phyloP scores from a whole-genome alignment of 2,113 vertebrate species.

The Pachyramphus minor region DNA sequence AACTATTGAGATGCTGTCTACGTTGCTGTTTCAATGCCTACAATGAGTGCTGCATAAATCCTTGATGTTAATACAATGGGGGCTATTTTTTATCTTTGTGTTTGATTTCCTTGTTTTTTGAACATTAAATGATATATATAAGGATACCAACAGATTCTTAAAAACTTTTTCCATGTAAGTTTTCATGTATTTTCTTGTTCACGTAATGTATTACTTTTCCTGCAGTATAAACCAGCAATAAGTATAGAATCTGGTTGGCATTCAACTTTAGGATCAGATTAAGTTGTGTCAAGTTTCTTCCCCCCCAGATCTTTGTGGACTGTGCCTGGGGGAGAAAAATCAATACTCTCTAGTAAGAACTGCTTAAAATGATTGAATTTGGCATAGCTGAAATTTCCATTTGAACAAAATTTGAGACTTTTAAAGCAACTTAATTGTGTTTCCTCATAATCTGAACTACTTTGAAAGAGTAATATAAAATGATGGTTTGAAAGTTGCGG shows the following conservation, averaged over 20 bases:
- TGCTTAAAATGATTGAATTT: slow-evolving; percentile 9
- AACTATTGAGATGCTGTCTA: background rate
- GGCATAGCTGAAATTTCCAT: background rate
- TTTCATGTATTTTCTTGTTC: background rate
- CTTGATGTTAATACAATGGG: background rate
- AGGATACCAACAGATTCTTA: background rate
- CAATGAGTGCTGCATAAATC: background rate
- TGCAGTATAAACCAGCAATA: background rate
- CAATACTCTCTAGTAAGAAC: background rate
- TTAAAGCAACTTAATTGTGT: background rate
- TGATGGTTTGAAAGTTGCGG: background rate
- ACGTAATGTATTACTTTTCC: background rate
- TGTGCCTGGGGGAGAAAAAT: background rate
- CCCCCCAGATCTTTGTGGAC: background rate
- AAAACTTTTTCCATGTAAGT: background rate
- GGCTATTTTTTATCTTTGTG: background rate
- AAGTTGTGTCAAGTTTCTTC: background rate
- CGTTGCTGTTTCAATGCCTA: background rate
- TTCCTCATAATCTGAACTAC: background rate
- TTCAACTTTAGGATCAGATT: slow-evolving; percentile 18
- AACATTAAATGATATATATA: background rate
- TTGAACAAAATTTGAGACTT: slow-evolving; percentile 1
- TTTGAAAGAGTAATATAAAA: background rate
- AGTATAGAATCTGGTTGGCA: background rate
- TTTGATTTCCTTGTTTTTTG: background rate